Conservation (phyloP, 2,113 vertebrate species). For the Pelecanus crispus region DNA sequence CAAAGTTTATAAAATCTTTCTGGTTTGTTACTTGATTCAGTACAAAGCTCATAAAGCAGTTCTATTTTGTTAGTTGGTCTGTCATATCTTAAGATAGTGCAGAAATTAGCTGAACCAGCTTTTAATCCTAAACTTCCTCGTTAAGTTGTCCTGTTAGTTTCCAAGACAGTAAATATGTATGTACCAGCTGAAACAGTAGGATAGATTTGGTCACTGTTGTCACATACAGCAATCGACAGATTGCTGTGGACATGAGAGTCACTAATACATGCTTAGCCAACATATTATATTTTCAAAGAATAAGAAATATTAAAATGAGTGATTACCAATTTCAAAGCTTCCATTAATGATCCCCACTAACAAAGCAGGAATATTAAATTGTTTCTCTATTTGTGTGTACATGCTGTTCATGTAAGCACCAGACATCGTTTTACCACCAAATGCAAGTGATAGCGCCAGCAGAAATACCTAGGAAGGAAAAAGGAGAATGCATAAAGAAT, state of each 20-base stretch:
- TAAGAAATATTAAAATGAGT: background rate
- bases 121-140: background rate
- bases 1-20: background rate
- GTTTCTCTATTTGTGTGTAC: conserved; percentile 80
- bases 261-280: background rate
- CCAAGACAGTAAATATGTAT: background rate
- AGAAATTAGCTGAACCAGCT: background rate
- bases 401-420: conserved; percentile 78
- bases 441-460: conserved; percentile 70
- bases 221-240: background rate
- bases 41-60: background rate
- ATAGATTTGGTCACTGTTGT: background rate
- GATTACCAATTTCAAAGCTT: conserved; percentile 83
- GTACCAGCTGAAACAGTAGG: background rate
- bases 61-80: background rate
- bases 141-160: background rate
- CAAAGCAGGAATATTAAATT: conserved; percentile 78
- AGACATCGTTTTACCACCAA: conserved; percentile 73
- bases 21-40: background rate
- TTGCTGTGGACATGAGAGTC: background rate
- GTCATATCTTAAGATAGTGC: background rate
- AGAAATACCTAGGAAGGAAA: conserved; percentile 73
- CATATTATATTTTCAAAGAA: background rate
- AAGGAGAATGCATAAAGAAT: background rate
- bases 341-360: conserved; percentile 78